These are phyloP conservation scores for Trypoxylon attenuatum DNA, from an alignment of 2,888 invertebrate genomes.

Conservation along the genomic window DNA sequence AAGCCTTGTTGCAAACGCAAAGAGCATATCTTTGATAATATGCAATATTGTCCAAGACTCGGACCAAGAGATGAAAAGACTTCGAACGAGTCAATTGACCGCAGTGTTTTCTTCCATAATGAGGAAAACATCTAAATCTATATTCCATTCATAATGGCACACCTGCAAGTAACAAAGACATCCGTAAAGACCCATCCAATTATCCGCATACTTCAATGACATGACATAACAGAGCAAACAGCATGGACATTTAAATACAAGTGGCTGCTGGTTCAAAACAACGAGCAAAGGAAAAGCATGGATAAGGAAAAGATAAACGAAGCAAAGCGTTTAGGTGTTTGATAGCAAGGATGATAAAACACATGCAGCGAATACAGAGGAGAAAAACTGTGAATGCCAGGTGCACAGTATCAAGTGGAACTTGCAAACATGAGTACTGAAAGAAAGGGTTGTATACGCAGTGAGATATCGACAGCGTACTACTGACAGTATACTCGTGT, in stretches of 20 bases:
- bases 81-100: too few relatives aligned
- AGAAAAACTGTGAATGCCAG: background rate
- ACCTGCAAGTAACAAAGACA: conserved; percentile 1
- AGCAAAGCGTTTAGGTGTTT: background rate
- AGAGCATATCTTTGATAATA: conserved; percentile 32
- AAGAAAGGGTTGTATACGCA: too few relatives aligned
- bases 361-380: background rate
- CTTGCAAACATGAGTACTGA: background rate
- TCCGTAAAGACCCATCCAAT: background rate
- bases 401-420: background rate
- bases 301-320: background rate
- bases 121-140: background rate
- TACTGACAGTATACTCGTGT: too few relatives aligned
- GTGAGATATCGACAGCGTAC: too few relatives aligned
- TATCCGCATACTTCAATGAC: background rate
- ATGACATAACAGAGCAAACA: background rate
- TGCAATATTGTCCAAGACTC: too few relatives aligned
- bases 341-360: background rate
- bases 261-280: background rate
- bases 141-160: background rate
- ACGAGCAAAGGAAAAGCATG: background rate
- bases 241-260: background rate
- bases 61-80: too few relatives aligned
- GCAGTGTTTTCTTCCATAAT: background rate
- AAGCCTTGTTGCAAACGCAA: conserved; percentile 19